These are phyloP conservation scores for Coreoperca whiteheadi DNA, from an alignment of 2,113 vertebrate species.

Conservation along the genomic window DNA sequence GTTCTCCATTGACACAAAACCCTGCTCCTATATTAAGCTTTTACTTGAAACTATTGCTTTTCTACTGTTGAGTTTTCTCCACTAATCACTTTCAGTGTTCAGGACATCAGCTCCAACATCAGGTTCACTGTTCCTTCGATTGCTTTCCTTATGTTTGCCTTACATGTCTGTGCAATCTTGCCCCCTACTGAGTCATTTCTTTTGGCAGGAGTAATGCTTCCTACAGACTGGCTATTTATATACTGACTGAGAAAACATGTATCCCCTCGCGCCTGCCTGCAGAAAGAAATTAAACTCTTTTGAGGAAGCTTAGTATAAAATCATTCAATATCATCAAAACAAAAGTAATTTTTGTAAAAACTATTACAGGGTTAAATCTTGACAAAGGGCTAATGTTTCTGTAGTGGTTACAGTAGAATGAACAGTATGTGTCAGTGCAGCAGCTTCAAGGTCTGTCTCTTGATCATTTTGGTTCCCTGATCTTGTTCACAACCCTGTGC, in stretches of 20 bases:
- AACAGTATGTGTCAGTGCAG: background rate
- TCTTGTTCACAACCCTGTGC: background rate
- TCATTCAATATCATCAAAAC: conserved; percentile 6
- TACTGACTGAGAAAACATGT: conserved; percentile 52
- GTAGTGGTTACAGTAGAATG: background rate
- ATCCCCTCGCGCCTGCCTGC: conserved; percentile 30
- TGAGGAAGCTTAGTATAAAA: conserved; percentile 33
- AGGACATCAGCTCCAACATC: conserved; percentile 44
- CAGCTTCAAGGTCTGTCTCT: conserved; percentile 4
- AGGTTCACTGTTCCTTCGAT: conserved; percentile 43
- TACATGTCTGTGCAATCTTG: conserved; percentile 53
- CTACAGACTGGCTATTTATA: conserved; percentile 71
- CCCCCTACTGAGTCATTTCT: conserved; percentile 65
- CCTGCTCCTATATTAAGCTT: conserved; percentile 36
- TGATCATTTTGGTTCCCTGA: background rate
- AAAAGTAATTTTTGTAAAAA: conserved; percentile 9
- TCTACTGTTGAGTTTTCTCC: conserved; percentile 30
- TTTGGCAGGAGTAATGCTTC: conserved; percentile 64
- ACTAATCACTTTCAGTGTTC: conserved; percentile 54
- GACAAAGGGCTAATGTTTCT: conserved; percentile 14
- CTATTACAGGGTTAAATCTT: background rate
- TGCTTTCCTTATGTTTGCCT: conserved; percentile 54
- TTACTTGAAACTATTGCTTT: conserved; percentile 38
- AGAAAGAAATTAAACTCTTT: conserved; percentile 37
- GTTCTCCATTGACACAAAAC: conserved; percentile 55